Evolutionary conservation across 1,140 invertebrate species (phyloP), one percentile per base, ranked within the genome.

Genomic region (Apocrypta bakeri): DNA sequence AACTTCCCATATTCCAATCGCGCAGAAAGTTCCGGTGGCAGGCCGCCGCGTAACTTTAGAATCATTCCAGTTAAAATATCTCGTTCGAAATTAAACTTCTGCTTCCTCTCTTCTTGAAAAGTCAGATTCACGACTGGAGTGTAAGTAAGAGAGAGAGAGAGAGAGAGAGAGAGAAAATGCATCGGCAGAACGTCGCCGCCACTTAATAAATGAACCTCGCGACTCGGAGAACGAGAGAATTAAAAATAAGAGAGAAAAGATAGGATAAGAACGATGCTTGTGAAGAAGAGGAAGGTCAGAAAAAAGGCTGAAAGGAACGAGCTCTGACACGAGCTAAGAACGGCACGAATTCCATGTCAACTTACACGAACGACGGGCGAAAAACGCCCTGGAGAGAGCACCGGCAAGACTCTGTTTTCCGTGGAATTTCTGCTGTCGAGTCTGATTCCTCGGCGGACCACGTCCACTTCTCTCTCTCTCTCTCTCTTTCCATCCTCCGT

Each of bases 351-450:
- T 79, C 71, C 71, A 79, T 73, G 77, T 83, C 71, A 37, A 68
- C 48, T 85, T 85, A 85, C 83, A 85, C 81, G 85, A 87, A 84
- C 80, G 85, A 85, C 81, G 86, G 83, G 74, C 78, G 69, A 77
- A 83, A 84, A 85, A 75, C 73, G 74, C 82, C 48, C 25, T n/a
- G 25, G 79, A 40, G 33, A 74, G 68, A 83, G 63, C 24, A 25
- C 24, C 2, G 61, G 73, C 76, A 74, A 84, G 81, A 78, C 84
- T 83, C 76, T 75, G 69, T 83, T 74, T 83, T 75, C 40, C 56
- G 68, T 75, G 56, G 79, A 68, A 83, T 83, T 83, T 79, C 63
- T 40, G 69, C 76, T 83, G 69, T 83, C 69, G 74, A 64, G 69
- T 83, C 69, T 79, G 68, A 74, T 79, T 83, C 81, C 75, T 73